Evolutionary conservation across 2,113 vertebrate species (phyloP).

Genomic region (Oceanites oceanicus): DNA sequence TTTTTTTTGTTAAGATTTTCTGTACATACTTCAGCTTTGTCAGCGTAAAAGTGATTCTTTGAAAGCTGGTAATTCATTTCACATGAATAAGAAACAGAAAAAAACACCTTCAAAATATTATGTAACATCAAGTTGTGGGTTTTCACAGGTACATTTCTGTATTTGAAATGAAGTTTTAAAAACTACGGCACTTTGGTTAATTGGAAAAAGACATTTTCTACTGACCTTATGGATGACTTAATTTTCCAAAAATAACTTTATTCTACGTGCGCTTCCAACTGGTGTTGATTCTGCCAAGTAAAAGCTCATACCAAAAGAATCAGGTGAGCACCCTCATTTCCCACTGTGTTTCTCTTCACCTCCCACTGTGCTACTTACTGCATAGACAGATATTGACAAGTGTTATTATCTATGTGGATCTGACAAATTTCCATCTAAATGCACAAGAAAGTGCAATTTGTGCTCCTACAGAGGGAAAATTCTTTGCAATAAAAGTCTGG

Average conservation of each 20-base stretch:
- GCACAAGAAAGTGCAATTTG: background rate
- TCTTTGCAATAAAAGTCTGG: background rate
- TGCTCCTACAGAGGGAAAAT: background rate
- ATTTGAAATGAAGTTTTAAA: slow-evolving; percentile 23
- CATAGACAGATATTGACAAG: slow-evolving; percentile 7
- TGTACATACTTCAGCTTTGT: background rate
- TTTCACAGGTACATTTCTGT: slow-evolving; percentile 37
- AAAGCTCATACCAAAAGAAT: background rate
- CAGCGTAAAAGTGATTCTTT: background rate
- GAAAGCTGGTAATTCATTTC: slow-evolving; percentile 10
- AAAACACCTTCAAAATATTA: background rate
- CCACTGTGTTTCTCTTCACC: background rate
- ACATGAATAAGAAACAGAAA: slow-evolving; percentile 3
- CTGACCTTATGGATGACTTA: slow-evolving; percentile 14
- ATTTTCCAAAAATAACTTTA: slow-evolving; percentile 31
- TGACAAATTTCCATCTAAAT: background rate
- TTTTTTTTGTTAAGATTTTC: background rate
- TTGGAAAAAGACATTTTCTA: slow-evolving; percentile 44
- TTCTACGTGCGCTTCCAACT: background rate
- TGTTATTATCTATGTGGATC: background rate
- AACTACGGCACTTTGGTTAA: slow-evolving; percentile 42
- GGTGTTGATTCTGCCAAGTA: background rate
- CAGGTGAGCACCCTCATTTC: slow-evolving; percentile 31
- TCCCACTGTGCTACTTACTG: background rate
- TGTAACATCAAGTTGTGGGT: slow-evolving; percentile 1